Percentiles rank a stretch among this genome's conserved stretches.
Conservation (phyloP, 2,113 vertebrate species). For the Cyprichromis sp. region DNA sequence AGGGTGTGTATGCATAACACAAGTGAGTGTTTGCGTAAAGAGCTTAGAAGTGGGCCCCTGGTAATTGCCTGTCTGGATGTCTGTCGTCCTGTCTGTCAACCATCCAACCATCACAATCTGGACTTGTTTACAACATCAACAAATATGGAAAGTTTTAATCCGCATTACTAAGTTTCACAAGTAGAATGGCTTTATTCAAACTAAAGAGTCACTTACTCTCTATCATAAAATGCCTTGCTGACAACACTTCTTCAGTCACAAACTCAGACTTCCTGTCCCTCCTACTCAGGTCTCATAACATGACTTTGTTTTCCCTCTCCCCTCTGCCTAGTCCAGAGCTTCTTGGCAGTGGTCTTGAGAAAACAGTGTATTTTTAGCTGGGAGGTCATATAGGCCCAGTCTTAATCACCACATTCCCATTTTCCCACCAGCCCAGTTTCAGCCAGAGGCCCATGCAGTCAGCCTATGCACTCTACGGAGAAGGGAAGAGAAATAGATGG, state of each 20-base stretch:
- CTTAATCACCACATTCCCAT: conserved; percentile 69
- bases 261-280: conserved; percentile 41
- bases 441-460: conserved; percentile 37
- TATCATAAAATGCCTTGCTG: conserved; percentile 1
- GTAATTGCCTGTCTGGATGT: conserved; percentile 49
- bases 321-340: conserved; percentile 74
- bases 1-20: neutral
- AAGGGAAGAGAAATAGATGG: conserved; percentile 6
- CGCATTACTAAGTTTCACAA: neutral
- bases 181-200: neutral
- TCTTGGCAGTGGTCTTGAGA: conserved; percentile 77
- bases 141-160: neutral
- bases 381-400: conserved; percentile 78
- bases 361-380: conserved; percentile 85
- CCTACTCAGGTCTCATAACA: conserved; percentile 50
- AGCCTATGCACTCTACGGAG: neutral
- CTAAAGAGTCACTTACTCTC: neutral
- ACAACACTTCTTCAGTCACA: conserved; percentile 33
- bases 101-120: conserved; percentile 7
- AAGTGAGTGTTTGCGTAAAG: conserved; percentile 3
- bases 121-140: neutral
- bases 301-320: conserved; percentile 40
- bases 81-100: conserved; percentile 24
- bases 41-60: neutral
- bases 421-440: conserved; percentile 71